These are phyloP conservation scores for Carpatolechia fugitivella DNA, from an alignment of 2,888 invertebrate species.

Conservation along the genomic window DNA sequence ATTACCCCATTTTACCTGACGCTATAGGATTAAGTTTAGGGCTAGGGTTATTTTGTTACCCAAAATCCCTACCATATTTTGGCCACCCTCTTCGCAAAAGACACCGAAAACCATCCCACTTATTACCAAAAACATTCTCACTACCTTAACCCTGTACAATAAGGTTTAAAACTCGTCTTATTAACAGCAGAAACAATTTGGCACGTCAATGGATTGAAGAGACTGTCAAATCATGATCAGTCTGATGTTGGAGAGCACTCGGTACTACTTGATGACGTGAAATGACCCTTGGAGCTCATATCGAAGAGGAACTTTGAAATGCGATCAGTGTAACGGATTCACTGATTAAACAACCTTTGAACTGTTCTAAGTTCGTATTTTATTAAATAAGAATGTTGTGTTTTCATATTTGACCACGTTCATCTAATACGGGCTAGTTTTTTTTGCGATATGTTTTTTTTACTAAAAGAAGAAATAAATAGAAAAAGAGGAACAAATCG, in stretches of 20 bases:
- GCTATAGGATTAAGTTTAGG: too few relatives aligned
- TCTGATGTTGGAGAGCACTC: not conserved
- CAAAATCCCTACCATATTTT: not conserved
- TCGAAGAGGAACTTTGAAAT: not conserved
- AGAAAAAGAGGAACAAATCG: too few relatives aligned
- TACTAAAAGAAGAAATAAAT: too few relatives aligned
- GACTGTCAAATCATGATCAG: constrained; percentile 5
- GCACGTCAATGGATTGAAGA: not conserved
- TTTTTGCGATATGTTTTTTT: too few relatives aligned
- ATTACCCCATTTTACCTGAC: too few relatives aligned
- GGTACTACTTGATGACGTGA: not conserved
- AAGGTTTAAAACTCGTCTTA: not conserved
- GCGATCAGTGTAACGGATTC: not conserved
- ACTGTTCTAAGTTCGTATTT: not conserved
- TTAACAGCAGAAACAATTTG: not conserved
- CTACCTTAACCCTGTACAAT: not conserved
- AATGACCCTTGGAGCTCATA: constrained; percentile 17
- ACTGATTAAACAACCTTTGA: not conserved
- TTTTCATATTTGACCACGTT: too few relatives aligned
- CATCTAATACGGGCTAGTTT: too few relatives aligned
- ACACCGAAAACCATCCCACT: not conserved
- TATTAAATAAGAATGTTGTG: too few relatives aligned
- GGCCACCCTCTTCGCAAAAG: not conserved
- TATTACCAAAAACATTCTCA: too few relatives aligned
- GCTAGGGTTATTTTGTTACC: too few relatives aligned